These are phyloP conservation scores for Fistularia commersonii DNA, from an alignment of 2,797 vertebrate genomes.

Conservation along the genomic window DNA sequence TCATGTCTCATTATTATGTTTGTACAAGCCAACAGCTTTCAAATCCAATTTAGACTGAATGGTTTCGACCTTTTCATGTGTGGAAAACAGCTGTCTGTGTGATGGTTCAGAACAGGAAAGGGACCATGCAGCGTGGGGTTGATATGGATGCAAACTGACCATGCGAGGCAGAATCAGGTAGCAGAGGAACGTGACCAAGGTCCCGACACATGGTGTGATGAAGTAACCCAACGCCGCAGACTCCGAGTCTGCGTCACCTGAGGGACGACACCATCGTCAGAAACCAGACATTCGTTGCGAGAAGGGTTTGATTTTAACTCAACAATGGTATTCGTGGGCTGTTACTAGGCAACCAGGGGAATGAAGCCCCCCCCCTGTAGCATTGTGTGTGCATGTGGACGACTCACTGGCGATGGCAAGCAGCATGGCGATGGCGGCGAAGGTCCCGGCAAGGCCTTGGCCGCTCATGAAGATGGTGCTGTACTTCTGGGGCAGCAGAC, in stretches of 20 bases:
- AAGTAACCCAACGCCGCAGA: conserved; percentile 85
- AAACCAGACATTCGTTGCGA: background rate
- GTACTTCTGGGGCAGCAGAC: conserved; percentile 82
- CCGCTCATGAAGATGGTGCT: conserved; percentile 88
- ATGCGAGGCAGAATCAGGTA: conserved; percentile 80
- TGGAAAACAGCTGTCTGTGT: no score
- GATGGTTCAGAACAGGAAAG: no score
- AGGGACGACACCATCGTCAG: conserved; percentile 1
- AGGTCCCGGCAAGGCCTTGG: conserved; percentile 87
- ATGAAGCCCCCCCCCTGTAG: no score
- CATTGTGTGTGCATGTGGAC: conserved; percentile 10
- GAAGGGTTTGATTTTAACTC: conserved; percentile 8
- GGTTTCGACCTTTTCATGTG: no score
- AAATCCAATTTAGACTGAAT: no score
- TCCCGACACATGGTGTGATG: conserved; percentile 85
- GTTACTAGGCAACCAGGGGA: conserved; percentile 42
- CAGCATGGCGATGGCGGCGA: conserved; percentile 85
- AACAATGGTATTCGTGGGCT: background rate
- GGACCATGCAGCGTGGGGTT: conserved; percentile 6
- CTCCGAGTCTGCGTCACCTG: conserved; percentile 73
- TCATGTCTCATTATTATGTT: no score
- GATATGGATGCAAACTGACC: conserved; percentile 64
- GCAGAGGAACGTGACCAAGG: conserved; percentile 77
- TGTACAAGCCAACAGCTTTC: no score
- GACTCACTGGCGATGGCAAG: conserved; percentile 83